Conservation (phyloP, 2,797 vertebrate genomes). For the Dryobates pubescens region DNA sequence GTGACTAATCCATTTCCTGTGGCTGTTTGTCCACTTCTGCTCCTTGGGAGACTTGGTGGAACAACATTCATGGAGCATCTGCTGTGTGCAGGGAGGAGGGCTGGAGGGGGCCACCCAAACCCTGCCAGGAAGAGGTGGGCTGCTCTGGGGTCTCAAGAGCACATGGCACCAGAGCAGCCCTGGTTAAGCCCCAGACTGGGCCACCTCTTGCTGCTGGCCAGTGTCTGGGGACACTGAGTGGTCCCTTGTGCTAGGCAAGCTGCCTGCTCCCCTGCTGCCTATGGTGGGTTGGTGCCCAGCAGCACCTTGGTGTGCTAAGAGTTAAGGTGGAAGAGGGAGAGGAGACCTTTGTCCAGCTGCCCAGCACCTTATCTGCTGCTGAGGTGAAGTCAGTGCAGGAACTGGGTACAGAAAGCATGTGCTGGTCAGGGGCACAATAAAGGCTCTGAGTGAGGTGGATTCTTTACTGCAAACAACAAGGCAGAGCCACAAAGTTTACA, state of each 20-base stretch:
- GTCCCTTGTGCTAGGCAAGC: rapidly evolving
- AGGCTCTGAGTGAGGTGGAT: background rate
- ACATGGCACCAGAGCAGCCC: background rate
- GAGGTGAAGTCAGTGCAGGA: conserved; percentile 17
- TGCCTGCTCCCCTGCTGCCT: background rate
- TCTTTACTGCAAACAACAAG: background rate
- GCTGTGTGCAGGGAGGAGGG: rapidly evolving
- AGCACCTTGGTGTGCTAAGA: background rate
- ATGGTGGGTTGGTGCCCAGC: background rate
- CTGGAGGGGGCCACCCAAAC: background rate
- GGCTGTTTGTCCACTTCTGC: rapidly evolving
- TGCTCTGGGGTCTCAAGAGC: background rate
- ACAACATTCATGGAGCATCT: background rate
- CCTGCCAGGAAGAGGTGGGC: rapidly evolving
- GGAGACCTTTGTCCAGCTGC: conserved; percentile 42
- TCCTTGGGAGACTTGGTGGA: background rate
- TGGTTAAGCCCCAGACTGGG: background rate
- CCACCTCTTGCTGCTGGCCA: background rate
- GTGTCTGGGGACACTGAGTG: background rate
- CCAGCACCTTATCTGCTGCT: background rate
- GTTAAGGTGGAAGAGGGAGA: conserved; percentile 34
- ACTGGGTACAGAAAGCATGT: background rate
- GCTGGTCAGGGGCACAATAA: background rate
- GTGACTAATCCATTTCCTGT: rapidly evolving
- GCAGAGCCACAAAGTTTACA: background rate